Conservation (phyloP, 2,113 vertebrate genomes). For the Sceloporus undulatus region DNA sequence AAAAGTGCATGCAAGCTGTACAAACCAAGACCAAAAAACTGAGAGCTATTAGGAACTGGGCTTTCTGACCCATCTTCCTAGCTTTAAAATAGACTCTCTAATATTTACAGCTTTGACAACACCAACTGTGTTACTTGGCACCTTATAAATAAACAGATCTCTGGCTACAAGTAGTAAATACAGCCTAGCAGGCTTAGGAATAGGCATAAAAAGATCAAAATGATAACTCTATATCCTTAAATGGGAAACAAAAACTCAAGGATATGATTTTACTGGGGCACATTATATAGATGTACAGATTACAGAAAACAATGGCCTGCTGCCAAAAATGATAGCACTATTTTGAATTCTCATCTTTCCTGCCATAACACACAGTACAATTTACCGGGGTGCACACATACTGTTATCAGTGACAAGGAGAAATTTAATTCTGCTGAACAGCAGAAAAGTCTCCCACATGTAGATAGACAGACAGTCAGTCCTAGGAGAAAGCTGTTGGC, state of each 20-base stretch:
- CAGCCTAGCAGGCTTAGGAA: background rate
- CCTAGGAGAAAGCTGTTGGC: background rate
- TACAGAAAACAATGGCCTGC: background rate
- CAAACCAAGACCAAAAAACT: background rate
- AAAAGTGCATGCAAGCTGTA: constrained; percentile 17
- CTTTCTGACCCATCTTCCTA: background rate
- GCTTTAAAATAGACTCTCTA: background rate
- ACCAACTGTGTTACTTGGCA: background rate
- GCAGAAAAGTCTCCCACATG: background rate
- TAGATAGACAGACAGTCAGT: too few species aligned
- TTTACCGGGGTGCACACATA: background rate
- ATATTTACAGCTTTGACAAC: background rate
- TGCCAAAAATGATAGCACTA: background rate
- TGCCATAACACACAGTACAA: background rate
- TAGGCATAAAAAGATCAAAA: background rate
- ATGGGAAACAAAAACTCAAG: background rate
- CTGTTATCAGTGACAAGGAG: background rate
- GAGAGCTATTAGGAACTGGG: background rate
- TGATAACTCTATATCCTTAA: background rate
- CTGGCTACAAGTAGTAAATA: background rate
- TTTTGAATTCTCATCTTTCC: background rate
- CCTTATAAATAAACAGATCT: constrained; percentile 25
- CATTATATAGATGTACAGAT: background rate
- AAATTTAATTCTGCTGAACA: background rate
- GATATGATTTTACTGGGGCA: background rate